Percentiles rank a stretch among this genome's conserved stretches.
phyloP scores from a whole-genome alignment of 2,888 invertebrate genomes.

The Epiblema foenella region DNA sequence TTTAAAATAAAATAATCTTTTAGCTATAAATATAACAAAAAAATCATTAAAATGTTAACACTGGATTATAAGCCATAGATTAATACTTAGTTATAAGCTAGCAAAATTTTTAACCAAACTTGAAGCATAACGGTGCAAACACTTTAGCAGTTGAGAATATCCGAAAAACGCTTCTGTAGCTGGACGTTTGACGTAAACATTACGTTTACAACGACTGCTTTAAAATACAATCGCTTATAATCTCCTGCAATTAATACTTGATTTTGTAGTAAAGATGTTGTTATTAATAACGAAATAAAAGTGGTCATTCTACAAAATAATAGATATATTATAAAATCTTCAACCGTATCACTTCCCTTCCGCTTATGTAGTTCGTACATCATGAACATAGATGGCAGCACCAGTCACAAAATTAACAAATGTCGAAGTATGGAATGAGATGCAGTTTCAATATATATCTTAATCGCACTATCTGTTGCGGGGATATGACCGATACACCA shows the following conservation, averaged over 20 bases:
- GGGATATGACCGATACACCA: too few species aligned
- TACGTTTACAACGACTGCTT: constrained; percentile 7
- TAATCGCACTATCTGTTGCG: too few species aligned
- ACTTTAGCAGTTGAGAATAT: neutral
- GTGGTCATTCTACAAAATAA: neutral
- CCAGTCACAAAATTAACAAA: neutral
- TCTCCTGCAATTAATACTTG: neutral
- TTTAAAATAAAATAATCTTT: neutral
- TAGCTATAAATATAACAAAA: neutral
- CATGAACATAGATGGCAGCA: constrained; percentile 35
- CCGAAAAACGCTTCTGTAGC: constrained; percentile 5
- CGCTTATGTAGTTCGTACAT: neutral
- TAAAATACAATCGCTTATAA: neutral
- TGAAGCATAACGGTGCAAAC: neutral
- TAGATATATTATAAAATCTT: neutral
- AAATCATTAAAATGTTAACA: too few species aligned
- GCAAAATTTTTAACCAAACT: neutral
- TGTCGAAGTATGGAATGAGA: too few species aligned
- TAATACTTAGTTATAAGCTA: too few species aligned
- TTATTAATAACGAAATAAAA: neutral
- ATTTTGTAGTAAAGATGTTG: neutral
- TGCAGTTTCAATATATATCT: neutral
- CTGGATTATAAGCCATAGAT: too few species aligned
- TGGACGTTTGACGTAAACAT: neutral
- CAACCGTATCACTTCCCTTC: neutral